phyloP scores from a whole-genome alignment of 2,113 vertebrate genomes.

The Alces alces region DNA sequence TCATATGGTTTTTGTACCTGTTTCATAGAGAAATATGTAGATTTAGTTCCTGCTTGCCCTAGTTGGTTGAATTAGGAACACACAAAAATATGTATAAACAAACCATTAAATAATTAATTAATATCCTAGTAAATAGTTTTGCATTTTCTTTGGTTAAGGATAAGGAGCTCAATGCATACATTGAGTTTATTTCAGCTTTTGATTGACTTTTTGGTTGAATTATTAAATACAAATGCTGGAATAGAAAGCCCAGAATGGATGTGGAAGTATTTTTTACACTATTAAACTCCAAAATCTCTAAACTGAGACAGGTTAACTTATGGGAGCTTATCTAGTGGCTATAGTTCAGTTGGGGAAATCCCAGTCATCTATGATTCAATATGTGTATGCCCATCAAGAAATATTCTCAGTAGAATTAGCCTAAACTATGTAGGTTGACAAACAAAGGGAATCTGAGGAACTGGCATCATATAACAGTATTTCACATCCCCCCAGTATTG shows the following conservation, averaged over 20 bases:
- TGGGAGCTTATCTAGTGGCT: not conserved
- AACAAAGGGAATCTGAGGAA: not conserved
- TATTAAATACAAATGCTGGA: conserved; percentile 1
- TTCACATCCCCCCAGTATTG: not conserved
- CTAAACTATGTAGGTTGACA: not conserved
- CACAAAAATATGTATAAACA: not conserved
- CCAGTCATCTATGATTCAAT: not conserved
- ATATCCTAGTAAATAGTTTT: not conserved
- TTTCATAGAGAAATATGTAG: not conserved
- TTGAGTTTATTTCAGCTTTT: conserved; percentile 48
- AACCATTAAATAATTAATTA: not conserved
- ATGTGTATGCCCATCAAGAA: not conserved
- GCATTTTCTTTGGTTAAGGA: conserved; percentile 19
- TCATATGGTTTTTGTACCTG: not conserved
- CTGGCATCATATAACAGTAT: not conserved
- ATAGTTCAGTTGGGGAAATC: not conserved
- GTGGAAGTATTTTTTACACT: not conserved
- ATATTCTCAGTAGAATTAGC: not conserved
- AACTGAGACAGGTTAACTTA: not conserved
- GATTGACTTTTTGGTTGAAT: conserved; percentile 33
- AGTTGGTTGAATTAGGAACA: not conserved
- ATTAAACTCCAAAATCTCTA: not conserved
- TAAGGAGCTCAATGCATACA: conserved; percentile 39
- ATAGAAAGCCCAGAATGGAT: not conserved
- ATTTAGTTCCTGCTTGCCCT: not conserved